A percentile compares a stretch with the other conserved stretches of the same genome.
phyloP scores from a whole-genome alignment of 2,113 vertebrate species.

The Sinocyclocheilus maitianheensis region DNA sequence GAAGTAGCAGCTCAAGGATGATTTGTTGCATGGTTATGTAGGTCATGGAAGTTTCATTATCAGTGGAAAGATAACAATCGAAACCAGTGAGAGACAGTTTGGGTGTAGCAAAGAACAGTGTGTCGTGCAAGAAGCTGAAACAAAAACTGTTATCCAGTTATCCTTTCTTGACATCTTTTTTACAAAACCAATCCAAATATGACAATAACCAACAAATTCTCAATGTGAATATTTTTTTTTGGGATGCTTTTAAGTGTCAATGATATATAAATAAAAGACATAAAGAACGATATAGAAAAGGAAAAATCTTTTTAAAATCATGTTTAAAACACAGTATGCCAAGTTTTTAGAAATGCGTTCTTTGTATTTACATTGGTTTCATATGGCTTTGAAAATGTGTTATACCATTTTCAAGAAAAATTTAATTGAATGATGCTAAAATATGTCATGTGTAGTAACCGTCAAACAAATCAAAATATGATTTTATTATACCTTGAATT shows the following conservation, averaged over 20 bases:
- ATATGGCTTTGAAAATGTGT: background rate
- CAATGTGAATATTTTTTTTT: background rate
- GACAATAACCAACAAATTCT: background rate
- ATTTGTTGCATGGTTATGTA: background rate
- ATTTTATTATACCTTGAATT: background rate
- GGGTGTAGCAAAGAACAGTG: background rate
- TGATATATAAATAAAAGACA: background rate
- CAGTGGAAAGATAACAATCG: slow-evolving; percentile 1
- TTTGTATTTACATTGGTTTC: background rate
- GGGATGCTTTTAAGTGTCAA: background rate
- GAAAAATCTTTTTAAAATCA: background rate
- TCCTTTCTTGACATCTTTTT: background rate
- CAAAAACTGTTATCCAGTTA: background rate
- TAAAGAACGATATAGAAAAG: background rate
- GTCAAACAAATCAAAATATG: background rate
- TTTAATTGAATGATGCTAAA: background rate
- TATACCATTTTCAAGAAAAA: background rate
- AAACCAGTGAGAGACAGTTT: background rate
- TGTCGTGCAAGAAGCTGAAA: background rate
- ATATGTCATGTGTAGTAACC: background rate
- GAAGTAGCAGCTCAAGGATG: background rate
- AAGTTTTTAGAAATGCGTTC: background rate
- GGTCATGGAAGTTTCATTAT: slow-evolving; percentile 19
- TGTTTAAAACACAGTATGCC: background rate
- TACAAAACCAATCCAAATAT: background rate